Evolutionary conservation across 2,797 vertebrate genomes (phyloP).

Genomic region (Mallotus villosus): DNA sequence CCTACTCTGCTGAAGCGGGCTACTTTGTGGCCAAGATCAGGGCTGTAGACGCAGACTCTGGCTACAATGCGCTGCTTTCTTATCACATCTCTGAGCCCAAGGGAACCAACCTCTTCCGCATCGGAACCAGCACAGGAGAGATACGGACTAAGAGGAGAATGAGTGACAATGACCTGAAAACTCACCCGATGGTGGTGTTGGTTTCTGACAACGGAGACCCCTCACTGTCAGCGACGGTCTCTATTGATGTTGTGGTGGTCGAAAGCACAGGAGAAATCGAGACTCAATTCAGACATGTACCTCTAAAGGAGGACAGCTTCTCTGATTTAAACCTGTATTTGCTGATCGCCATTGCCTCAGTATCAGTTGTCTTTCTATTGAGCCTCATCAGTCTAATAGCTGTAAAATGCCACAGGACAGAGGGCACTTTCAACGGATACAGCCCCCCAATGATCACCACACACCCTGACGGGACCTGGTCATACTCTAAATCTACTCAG

Average conservation of each 20-base stretch:
- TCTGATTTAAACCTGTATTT: slow-evolving; percentile 68
- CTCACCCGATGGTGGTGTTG: slow-evolving; percentile 59
- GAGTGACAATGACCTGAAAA: slow-evolving; percentile 69
- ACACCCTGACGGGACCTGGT: slow-evolving; percentile 68
- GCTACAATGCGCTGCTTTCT: slow-evolving; percentile 69
- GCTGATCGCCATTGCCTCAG: slow-evolving; percentile 66
- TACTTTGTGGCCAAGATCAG: slow-evolving; percentile 69
- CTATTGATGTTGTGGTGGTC: slow-evolving; percentile 67
- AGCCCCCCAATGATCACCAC: slow-evolving; percentile 66
- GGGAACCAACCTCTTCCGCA: slow-evolving; percentile 64
- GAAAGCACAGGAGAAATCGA: slow-evolving; percentile 56
- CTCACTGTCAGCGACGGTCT: slow-evolving; percentile 66
- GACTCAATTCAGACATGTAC: slow-evolving; percentile 57
- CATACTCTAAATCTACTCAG: slow-evolving; percentile 69
- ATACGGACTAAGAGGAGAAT: slow-evolving; percentile 67
- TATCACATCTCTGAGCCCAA: slow-evolving; percentile 66
- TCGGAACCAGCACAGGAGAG: slow-evolving; percentile 66
- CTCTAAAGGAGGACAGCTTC: slow-evolving; percentile 63
- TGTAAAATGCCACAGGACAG: slow-evolving; percentile 62
- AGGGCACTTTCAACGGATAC: slow-evolving; percentile 58
- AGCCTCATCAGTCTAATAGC: slow-evolving; percentile 68
- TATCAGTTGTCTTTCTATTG: slow-evolving; percentile 67
- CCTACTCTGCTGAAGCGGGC: slow-evolving; percentile 68
- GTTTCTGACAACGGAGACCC: slow-evolving; percentile 69
- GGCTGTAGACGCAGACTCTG: slow-evolving; percentile 70